Conservation (phyloP, 2,797 vertebrate genomes). For the Sebastes dallii region DNA sequence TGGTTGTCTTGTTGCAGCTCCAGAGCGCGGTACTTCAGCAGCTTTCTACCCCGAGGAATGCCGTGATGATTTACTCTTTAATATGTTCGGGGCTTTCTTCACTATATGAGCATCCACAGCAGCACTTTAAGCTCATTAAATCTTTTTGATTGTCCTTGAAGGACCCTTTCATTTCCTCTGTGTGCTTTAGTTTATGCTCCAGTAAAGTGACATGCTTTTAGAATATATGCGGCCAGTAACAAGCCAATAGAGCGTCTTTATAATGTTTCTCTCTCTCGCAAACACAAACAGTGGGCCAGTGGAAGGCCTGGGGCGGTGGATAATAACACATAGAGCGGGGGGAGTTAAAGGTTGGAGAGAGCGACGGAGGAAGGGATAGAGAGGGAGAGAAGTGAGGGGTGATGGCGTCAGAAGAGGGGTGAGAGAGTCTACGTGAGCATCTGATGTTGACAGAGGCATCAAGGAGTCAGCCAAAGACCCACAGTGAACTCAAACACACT, state of each 20-base stretch:
- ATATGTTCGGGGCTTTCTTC: slow-evolving; percentile 12
- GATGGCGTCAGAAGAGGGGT: slow-evolving; percentile 64
- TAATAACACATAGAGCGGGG: background rate
- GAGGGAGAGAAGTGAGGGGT: slow-evolving; percentile 27
- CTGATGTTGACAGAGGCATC: slow-evolving; percentile 76
- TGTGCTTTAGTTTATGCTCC: slow-evolving; percentile 33
- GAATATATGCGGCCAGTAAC: background rate
- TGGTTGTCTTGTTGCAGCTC: too few relatives aligned
- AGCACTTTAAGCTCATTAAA: slow-evolving; percentile 22
- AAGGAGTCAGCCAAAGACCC: slow-evolving; percentile 78
- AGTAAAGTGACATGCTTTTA: slow-evolving; percentile 56
- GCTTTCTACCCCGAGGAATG: background rate
- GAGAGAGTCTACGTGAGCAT: slow-evolving; percentile 71
- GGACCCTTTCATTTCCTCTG: slow-evolving; percentile 17
- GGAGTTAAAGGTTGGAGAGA: slow-evolving; percentile 34
- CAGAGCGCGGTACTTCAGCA: background rate
- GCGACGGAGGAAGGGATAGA: slow-evolving; percentile 29
- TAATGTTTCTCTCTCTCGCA: slow-evolving; percentile 8
- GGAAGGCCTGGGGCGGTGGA: slow-evolving; percentile 26
- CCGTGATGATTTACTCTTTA: slow-evolving; percentile 35
- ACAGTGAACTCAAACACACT: slow-evolving; percentile 54
- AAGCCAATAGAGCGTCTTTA: slow-evolving; percentile 24
- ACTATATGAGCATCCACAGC: slow-evolving; percentile 4
- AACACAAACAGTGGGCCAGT: slow-evolving; percentile 33
- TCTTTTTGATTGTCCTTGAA: slow-evolving; percentile 32